Evolutionary conservation across 2,888 invertebrate species (phyloP).

Genomic region (Heliconius hortense): DNA sequence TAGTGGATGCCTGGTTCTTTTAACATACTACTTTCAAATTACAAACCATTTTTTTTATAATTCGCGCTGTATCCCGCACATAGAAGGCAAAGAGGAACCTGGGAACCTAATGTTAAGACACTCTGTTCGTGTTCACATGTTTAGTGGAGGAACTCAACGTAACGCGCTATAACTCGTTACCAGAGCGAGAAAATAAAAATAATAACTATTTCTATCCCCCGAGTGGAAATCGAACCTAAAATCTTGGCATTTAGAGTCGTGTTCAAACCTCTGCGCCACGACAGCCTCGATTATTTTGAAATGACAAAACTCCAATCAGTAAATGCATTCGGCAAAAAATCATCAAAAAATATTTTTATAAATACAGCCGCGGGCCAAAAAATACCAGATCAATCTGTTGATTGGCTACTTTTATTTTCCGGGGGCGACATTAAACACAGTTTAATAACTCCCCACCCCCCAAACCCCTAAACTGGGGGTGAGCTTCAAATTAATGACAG

Average conservation of each 20-base stretch:
- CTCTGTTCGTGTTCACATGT: not conserved
- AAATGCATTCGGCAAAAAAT: not conserved
- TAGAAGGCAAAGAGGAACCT: too few relatives aligned
- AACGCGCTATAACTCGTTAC: not conserved
- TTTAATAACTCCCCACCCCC: constrained; percentile 66
- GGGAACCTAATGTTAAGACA: not conserved
- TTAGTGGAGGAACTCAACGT: not conserved
- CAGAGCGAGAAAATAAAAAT: too few relatives aligned
- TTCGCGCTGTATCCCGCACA: too few relatives aligned
- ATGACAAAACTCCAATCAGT: not conserved
- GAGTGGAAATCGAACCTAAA: too few relatives aligned
- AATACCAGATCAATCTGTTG: constrained; percentile 73
- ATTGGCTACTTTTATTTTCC: constrained; percentile 73
- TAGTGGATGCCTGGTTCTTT: too few relatives aligned
- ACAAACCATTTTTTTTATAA: too few relatives aligned
- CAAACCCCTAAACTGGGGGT: constrained; percentile 55
- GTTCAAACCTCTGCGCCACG: too few relatives aligned
- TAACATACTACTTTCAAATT: too few relatives aligned
- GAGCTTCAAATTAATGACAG: constrained; percentile 74
- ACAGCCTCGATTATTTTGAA: not conserved
- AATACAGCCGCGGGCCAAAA: constrained; percentile 51
- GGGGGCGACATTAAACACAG: constrained; percentile 77
- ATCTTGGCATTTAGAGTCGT: too few relatives aligned
- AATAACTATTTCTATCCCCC: too few relatives aligned
- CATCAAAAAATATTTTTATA: not conserved